Evolutionary conservation across 2,888 invertebrate genomes (phyloP).

Genomic region (Nemurella pictetii): DNA sequence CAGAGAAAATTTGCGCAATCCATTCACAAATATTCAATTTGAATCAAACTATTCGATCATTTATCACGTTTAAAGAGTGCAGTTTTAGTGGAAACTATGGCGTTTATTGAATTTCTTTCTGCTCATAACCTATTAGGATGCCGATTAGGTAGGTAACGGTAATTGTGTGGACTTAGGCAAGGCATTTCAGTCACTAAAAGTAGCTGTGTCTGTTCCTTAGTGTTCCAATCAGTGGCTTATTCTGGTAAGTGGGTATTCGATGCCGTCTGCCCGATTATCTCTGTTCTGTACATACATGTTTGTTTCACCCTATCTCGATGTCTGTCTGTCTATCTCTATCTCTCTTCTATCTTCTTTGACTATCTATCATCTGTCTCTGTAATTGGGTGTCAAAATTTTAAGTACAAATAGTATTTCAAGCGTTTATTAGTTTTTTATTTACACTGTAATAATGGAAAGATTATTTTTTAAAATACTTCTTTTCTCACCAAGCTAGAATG

Average conservation of each 20-base stretch:
- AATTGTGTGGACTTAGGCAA: not conserved
- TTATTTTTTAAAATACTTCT: too few relatives aligned
- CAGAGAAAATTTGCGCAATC: not conserved
- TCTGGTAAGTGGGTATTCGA: slow-evolving; percentile 79
- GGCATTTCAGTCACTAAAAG: not conserved
- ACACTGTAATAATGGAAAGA: too few relatives aligned
- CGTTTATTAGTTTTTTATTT: too few relatives aligned
- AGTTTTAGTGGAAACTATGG: not conserved
- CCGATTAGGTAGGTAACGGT: not conserved
- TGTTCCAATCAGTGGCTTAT: slow-evolving; percentile 96
- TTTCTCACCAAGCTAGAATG: too few relatives aligned
- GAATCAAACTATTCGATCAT: too few relatives aligned
- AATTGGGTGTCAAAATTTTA: not conserved
- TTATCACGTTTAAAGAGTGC: not conserved
- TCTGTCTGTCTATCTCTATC: not conserved
- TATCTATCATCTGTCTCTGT: not conserved
- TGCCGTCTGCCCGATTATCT: slow-evolving; percentile 19
- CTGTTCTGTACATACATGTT: not conserved
- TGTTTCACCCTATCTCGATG: not conserved
- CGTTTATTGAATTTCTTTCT: not conserved
- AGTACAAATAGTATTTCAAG: too few relatives aligned
- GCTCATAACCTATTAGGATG: not conserved
- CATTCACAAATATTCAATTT: too few relatives aligned
- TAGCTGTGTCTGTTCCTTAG: slow-evolving; percentile 63
- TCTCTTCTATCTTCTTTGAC: not conserved